These are phyloP conservation scores for Ornithorhynchus anatinus DNA, from an alignment of 2,113 vertebrate genomes.

Conservation along the genomic window DNA sequence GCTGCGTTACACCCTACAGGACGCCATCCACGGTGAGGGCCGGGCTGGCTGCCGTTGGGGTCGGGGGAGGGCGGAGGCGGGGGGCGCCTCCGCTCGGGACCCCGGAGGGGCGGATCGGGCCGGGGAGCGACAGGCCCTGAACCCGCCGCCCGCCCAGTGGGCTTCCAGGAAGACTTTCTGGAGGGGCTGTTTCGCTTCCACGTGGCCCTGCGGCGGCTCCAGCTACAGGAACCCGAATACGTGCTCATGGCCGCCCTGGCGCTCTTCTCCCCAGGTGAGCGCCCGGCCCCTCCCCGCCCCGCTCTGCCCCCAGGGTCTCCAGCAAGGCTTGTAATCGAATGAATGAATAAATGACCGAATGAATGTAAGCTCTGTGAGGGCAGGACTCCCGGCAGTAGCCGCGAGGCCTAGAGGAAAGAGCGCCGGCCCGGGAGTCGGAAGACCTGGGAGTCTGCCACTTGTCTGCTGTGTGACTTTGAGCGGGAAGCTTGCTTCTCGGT, in stretches of 20 bases:
- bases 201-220: conserved; percentile 65
- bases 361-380: no score
- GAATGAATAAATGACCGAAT: no score
- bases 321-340: no score
- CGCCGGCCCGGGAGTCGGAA: no score
- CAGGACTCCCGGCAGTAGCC: no score
- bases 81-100: background rate
- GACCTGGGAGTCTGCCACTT: no score
- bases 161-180: conserved; percentile 79
- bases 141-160: conserved; percentile 38
- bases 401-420: no score
- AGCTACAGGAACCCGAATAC: conserved; percentile 75
- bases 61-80: accelerated
- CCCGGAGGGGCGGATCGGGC: background rate
- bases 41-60: accelerated
- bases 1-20: conserved; percentile 58
- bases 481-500: no score
- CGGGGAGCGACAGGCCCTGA: background rate
- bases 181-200: conserved; percentile 81
- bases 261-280: conserved; percentile 80
- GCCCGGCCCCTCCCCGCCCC: accelerated
- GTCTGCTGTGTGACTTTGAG: no score
- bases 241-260: conserved; percentile 73
- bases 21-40: conserved; percentile 31
- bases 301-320: no score